Evolutionary conservation across 2,113 vertebrate species (phyloP).

Genomic region (Muscicapa adusta): DNA sequence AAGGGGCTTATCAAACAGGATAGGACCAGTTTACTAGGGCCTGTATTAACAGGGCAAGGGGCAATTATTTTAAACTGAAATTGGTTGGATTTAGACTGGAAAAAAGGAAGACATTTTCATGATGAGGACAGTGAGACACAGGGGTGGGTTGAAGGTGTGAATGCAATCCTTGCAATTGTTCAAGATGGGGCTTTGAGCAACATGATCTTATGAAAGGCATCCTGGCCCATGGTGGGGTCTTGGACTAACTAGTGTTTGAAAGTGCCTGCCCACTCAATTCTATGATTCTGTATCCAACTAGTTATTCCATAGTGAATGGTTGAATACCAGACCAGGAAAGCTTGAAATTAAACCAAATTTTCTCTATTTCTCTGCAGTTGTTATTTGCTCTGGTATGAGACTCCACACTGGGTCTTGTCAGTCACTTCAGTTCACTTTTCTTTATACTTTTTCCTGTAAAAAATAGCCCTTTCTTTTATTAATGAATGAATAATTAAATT

Average conservation of each 20-base stretch:
- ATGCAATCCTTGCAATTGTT: neutral
- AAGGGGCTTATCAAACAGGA: neutral
- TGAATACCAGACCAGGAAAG: neutral
- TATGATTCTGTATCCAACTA: neutral
- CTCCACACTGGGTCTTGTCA: neutral
- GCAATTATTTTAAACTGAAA: neutral
- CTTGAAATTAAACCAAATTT: neutral
- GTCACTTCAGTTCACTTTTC: neutral
- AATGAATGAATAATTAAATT: neutral
- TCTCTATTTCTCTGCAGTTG: neutral
- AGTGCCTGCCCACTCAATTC: neutral
- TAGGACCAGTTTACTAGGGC: neutral
- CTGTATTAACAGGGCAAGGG: neutral
- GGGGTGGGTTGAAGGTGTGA: neutral
- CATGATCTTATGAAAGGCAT: neutral
- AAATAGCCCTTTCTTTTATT: neutral
- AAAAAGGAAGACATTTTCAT: neutral
- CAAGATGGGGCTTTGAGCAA: fast-evolving
- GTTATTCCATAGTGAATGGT: neutral
- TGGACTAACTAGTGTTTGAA: neutral
- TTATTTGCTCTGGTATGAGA: neutral
- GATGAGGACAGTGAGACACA: neutral
- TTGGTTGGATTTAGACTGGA: neutral
- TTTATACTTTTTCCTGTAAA: neutral
- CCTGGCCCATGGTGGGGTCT: no score